These are phyloP conservation scores for Noctua janthina DNA, from an alignment of 2,888 invertebrate genomes.

Conservation along the genomic window DNA sequence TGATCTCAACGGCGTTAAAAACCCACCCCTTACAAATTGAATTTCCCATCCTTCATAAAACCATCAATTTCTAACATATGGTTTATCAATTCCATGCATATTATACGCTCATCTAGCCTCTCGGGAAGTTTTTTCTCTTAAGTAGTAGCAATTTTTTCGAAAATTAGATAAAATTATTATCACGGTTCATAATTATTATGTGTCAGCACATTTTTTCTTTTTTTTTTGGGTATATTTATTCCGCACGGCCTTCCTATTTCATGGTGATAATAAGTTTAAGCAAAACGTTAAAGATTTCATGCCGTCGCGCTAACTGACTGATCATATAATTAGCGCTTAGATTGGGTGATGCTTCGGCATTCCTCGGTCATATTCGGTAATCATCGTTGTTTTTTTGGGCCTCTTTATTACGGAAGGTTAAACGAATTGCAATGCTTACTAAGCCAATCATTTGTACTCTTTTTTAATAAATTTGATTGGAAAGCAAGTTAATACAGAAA, in stretches of 20 bases:
- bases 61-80: conserved; percentile 57
- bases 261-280: conserved; percentile 70
- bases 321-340: conserved; percentile 70
- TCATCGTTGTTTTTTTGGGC: conserved; percentile 41
- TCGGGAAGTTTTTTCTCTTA: conserved; percentile 31
- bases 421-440: not conserved
- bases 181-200: conserved; percentile 53
- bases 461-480: not conserved
- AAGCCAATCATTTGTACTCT: not conserved
- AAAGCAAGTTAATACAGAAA: not conserved
- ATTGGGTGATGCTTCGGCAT: conserved; percentile 56
- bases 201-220: conserved; percentile 64
- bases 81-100: conserved; percentile 53
- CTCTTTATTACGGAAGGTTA: not conserved
- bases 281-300: conserved; percentile 72
- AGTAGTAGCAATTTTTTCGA: conserved; percentile 54
- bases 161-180: conserved; percentile 64
- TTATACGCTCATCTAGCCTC: conserved; percentile 59
- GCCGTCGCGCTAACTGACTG: conserved; percentile 69
- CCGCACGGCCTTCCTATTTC: conserved; percentile 73
- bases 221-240: conserved; percentile 61
- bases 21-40: conserved; percentile 44
- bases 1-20: conserved; percentile 18
- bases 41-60: conserved; percentile 55
- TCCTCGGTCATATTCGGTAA: conserved; percentile 43